These are phyloP conservation scores for Chionodraco myersi DNA, from an alignment of 2,113 vertebrate genomes.

Conservation along the genomic window DNA sequence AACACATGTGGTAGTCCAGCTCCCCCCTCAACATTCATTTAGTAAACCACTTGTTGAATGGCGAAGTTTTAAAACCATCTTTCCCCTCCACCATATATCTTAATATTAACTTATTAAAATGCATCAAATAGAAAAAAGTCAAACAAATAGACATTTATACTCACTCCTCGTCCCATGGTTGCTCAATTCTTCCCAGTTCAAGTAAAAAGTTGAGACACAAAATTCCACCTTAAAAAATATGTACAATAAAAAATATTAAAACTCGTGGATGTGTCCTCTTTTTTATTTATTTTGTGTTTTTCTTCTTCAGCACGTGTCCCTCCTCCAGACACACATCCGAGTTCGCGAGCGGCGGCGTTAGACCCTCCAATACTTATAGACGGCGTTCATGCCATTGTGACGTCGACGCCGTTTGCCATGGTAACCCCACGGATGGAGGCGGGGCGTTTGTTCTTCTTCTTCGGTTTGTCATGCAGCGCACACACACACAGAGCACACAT, in stretches of 20 bases:
- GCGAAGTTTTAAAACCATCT: not conserved
- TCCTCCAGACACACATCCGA: slow-evolving; percentile 71
- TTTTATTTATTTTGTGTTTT: not conserved
- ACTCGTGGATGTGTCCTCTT: slow-evolving; percentile 45
- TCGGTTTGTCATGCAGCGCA: slow-evolving; percentile 2
- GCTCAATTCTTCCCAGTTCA: slow-evolving; percentile 50
- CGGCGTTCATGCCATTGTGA: slow-evolving; percentile 78
- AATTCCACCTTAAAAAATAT: slow-evolving; percentile 68
- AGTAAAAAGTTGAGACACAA: slow-evolving; percentile 46
- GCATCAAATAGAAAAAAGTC: not conserved
- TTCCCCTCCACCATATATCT: not conserved
- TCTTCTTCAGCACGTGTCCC: slow-evolving; percentile 72
- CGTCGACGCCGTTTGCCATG: slow-evolving; percentile 83
- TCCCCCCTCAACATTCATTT: not conserved
- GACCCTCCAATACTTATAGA: slow-evolving; percentile 78
- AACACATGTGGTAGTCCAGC: slow-evolving; percentile 2
- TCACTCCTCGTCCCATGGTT: slow-evolving; percentile 86
- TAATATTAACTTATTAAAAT: not conserved
- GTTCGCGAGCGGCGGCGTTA: slow-evolving; percentile 60
- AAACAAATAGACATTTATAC: slow-evolving; percentile 56
- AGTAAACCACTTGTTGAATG: slow-evolving; percentile 63
- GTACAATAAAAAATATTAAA: slow-evolving; percentile 48
- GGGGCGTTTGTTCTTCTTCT: slow-evolving; percentile 46
- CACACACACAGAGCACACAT: slow-evolving; percentile 6
- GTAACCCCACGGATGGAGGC: slow-evolving; percentile 81